Conservation (phyloP, 2,888 invertebrate species). For the Melipona bicolor region DNA sequence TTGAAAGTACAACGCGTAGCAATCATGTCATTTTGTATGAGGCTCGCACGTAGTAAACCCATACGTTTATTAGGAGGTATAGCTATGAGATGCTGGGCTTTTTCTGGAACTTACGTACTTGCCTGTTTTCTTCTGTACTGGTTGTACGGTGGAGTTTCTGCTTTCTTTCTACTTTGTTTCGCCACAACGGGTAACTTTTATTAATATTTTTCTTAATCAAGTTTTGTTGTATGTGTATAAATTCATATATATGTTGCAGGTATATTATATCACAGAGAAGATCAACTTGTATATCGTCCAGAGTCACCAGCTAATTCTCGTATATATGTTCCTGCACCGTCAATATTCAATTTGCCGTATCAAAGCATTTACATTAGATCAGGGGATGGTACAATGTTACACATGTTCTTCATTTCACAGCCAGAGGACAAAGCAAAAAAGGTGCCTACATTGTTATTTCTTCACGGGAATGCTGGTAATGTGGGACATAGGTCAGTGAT, state of each 20-base stretch:
- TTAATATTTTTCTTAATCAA: neutral
- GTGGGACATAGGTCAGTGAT: constrained; percentile 94
- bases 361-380: constrained; percentile 92
- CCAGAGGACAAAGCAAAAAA: constrained; percentile 88
- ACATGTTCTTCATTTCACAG: constrained; percentile 93
- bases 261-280: constrained; percentile 94
- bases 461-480: constrained; percentile 99
- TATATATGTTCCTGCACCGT: constrained; percentile 94
- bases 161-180: constrained; percentile 89
- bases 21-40: constrained; percentile 77
- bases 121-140: constrained; percentile 92
- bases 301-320: constrained; percentile 95
- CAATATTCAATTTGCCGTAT: constrained; percentile 93
- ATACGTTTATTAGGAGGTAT: constrained; percentile 85
- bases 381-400: constrained; percentile 91
- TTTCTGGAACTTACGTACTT: constrained; percentile 90
- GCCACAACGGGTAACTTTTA: constrained; percentile 87
- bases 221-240: neutral
- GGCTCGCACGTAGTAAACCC: constrained; percentile 80
- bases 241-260: constrained; percentile 85
- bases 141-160: constrained; percentile 91
- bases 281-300: constrained; percentile 94
- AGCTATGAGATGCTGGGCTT: constrained; percentile 91
- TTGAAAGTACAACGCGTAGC: constrained; percentile 3
- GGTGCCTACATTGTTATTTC: constrained; percentile 93